These are phyloP conservation scores for Chaetorhynchus papuensis DNA, from an alignment of 2,113 vertebrate species.

Conservation along the genomic window DNA sequence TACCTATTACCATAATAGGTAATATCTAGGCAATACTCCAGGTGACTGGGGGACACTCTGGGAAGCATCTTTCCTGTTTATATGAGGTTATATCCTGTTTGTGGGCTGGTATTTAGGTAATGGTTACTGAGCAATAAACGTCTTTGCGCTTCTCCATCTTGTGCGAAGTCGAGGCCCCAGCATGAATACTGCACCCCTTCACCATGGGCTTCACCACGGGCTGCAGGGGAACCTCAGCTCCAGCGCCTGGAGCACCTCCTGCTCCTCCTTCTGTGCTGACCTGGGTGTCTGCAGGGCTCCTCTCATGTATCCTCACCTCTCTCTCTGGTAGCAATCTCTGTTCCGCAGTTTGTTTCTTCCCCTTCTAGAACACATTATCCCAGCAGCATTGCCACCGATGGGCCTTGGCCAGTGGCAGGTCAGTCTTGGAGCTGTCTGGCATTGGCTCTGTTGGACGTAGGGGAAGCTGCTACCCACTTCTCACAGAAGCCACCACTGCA, in stretches of 20 bases:
- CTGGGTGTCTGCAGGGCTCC: not conserved
- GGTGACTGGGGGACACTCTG: no score
- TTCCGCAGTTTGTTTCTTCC: no score
- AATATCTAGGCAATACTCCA: no score
- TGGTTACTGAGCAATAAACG: no score
- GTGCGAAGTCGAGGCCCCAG: no score
- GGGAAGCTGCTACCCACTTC: not conserved
- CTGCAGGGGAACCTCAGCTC: not conserved
- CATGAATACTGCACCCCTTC: no score
- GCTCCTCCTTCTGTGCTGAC: not conserved
- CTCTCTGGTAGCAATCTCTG: not conserved
- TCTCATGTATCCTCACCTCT: not conserved
- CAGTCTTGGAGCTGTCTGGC: not conserved
- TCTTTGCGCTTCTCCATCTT: no score
- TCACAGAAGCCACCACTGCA: not conserved
- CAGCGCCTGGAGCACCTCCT: rapidly evolving
- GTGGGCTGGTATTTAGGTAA: no score
- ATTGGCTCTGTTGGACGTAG: not conserved
- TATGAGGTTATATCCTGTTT: no score
- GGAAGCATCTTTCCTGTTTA: no score
- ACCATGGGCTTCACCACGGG: rapidly evolving
- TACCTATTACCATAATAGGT: no score
- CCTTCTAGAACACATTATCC: not conserved
- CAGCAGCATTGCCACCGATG: rapidly evolving
- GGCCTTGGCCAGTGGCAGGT: not conserved